These are phyloP conservation scores for Selene dorsalis DNA, from an alignment of 2,797 vertebrate genomes.

Conservation along the genomic window DNA sequence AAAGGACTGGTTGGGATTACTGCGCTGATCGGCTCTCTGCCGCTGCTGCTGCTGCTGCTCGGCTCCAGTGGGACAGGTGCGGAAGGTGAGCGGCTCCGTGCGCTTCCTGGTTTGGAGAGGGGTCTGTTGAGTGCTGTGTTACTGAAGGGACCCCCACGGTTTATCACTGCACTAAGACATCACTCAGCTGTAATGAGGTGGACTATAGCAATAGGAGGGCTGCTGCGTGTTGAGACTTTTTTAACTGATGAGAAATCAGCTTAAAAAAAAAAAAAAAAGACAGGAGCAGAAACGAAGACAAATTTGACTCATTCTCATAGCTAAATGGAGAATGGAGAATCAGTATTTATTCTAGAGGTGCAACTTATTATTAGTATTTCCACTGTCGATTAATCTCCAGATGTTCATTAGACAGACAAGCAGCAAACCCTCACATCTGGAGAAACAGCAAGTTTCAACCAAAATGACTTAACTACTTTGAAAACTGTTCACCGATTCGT, in stretches of 20 bases:
- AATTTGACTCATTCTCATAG: not conserved
- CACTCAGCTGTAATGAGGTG: not conserved
- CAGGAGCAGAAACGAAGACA: no score
- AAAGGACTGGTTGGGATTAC: conserved; percentile 58
- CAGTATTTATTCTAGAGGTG: no score
- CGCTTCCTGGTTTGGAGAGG: conserved; percentile 15
- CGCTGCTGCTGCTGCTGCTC: conserved; percentile 60
- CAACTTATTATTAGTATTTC: no score
- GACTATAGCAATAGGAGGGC: not conserved
- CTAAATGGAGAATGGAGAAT: not conserved
- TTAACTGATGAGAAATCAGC: not conserved
- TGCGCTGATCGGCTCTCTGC: conserved; percentile 58
- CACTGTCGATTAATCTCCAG: no score
- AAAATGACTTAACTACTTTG: no score
- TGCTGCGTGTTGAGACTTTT: not conserved
- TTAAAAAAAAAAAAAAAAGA: not conserved
- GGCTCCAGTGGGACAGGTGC: conserved; percentile 70
- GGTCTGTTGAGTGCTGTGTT: conserved; percentile 1
- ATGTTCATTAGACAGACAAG: no score
- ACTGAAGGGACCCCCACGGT: conserved; percentile 1
- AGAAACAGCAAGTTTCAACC: no score
- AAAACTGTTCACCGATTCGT: not conserved
- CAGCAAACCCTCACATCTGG: no score
- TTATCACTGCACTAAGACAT: not conserved
- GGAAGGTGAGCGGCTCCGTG: conserved; percentile 71